Percentiles rank a stretch among this genome's conserved stretches.
Evolutionary conservation across 1,140 invertebrate genomes (phyloP).

Genomic region (Ganaspis sp.): DNA sequence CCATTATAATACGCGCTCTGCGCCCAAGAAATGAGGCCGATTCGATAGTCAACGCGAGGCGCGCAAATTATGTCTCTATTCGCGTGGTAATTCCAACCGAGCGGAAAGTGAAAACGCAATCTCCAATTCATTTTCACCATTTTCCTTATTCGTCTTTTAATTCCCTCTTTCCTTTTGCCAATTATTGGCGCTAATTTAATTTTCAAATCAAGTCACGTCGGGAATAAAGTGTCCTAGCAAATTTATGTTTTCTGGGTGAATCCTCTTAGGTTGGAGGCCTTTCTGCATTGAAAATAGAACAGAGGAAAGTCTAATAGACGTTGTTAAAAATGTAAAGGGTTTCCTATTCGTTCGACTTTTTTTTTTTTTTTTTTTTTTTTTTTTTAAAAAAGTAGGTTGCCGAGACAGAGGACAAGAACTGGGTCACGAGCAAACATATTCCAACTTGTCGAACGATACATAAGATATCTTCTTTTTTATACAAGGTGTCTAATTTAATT

Average conservation of each 20-base stretch:
- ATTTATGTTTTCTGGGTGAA: conserved; percentile 15
- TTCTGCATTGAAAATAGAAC: conserved; percentile 17
- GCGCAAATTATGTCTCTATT: conserved; percentile 16
- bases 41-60: conserved; percentile 1
- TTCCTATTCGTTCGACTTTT: conserved; percentile 3
- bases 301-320: conserved; percentile 16
- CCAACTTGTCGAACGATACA: conserved; percentile 59
- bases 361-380: not conserved
- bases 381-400: conserved; percentile 67
- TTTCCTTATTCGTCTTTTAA: not conserved
- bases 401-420: conserved; percentile 64
- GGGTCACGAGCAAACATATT: conserved; percentile 62
- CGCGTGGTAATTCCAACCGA: not conserved
- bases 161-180: not conserved
- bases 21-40: conserved; percentile 51
- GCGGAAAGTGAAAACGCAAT: not conserved
- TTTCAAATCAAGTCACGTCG: not conserved
- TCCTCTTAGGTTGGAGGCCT: not conserved
- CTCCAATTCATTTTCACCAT: not conserved
- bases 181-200: not conserved
- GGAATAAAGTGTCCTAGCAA: not conserved
- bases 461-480: conserved; percentile 18
- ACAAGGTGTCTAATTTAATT: conserved; percentile 11
- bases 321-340: conserved; percentile 10
- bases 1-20: conserved; percentile 38